These are phyloP conservation scores for Zonotrichia albicollis DNA, from an alignment of 2,797 vertebrate genomes.

Conservation along the genomic window DNA sequence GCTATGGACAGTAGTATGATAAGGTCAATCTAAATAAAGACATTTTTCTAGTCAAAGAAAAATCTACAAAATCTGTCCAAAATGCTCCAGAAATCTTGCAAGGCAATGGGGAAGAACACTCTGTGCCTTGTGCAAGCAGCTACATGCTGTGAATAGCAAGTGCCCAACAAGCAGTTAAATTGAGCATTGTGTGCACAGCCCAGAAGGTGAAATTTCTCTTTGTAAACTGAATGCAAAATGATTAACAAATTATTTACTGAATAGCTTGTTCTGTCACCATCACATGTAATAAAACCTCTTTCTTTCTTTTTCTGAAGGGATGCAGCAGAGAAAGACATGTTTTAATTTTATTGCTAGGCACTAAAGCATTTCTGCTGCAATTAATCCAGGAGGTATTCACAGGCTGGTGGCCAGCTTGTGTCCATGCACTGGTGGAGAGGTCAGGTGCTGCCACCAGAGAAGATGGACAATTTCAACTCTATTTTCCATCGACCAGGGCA, in stretches of 20 bases:
- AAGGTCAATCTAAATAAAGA: neutral
- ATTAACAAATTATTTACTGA: slow-evolving; percentile 21
- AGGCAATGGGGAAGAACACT: neutral
- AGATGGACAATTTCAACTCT: neutral
- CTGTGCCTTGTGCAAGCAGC: neutral
- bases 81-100: slow-evolving; percentile 3
- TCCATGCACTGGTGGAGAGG: neutral
- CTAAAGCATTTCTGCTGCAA: neutral
- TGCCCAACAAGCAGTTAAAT: neutral
- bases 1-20: neutral
- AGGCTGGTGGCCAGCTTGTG: neutral
- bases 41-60: neutral
- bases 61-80: neutral
- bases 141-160: slow-evolving; percentile 29
- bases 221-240: neutral
- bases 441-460: neutral
- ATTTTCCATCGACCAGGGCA: neutral
- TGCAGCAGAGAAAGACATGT: neutral
- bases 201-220: neutral
- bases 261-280: neutral
- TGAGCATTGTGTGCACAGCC: neutral
- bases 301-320: neutral
- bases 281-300: neutral
- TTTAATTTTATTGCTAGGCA: neutral
- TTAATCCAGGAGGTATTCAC: neutral